These are phyloP conservation scores for Petrosia ficiformis DNA, from an alignment of 37 sponge, comb jelly and placozoan genomes.

Conservation along the genomic window DNA sequence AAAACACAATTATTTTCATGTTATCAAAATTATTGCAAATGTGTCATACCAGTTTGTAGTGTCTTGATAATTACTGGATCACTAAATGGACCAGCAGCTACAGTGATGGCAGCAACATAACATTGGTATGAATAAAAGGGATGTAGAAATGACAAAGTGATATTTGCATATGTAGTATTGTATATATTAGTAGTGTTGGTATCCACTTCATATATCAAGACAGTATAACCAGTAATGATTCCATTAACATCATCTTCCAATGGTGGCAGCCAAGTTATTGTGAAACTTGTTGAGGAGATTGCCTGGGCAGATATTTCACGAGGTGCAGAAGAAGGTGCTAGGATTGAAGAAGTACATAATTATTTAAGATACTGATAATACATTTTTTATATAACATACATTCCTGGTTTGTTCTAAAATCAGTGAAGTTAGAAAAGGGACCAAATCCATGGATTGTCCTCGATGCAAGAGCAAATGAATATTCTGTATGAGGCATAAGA, in stretches of 20 bases:
- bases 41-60: conserved; percentile 19
- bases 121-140: conserved; percentile 16
- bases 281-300: neutral
- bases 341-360: neutral
- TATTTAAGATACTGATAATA: no score
- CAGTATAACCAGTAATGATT: neutral
- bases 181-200: neutral
- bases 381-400: neutral
- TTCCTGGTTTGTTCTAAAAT: neutral
- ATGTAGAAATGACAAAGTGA: neutral
- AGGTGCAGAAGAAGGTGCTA: neutral
- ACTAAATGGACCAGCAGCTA: conserved; percentile 27
- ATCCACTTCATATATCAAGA: neutral
- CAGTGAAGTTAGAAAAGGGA: neutral
- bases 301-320: neutral
- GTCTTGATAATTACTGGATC: neutral
- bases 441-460: neutral
- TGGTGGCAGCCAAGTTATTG: neutral
- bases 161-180: neutral
- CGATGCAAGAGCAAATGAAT: neutral
- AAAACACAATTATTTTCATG: neutral
- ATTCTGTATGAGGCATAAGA: neutral
- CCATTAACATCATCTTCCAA: neutral
- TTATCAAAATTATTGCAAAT: neutral
- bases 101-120: conserved; percentile 34